These are phyloP conservation scores for Crenuchus spilurus DNA, from an alignment of 2,797 vertebrate species.

Conservation along the genomic window DNA sequence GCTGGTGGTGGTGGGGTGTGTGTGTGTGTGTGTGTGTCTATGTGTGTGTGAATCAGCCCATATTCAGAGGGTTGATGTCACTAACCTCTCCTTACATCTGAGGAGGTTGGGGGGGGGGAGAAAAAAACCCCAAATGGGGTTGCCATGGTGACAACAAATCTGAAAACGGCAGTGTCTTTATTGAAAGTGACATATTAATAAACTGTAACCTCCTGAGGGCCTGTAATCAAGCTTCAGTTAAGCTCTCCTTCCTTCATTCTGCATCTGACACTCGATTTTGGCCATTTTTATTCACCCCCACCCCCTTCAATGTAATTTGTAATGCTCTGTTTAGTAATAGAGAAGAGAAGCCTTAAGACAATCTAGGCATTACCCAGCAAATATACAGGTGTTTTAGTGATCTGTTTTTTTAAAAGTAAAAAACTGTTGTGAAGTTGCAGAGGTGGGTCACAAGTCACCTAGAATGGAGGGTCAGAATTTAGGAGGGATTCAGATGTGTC, in stretches of 20 bases:
- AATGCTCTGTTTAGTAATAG: no score
- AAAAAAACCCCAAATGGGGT: conserved; percentile 65
- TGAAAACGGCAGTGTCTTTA: conserved; percentile 69
- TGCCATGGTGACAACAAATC: conserved; percentile 73
- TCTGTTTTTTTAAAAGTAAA: no score
- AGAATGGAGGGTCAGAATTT: no score
- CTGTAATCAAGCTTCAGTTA: conserved; percentile 76
- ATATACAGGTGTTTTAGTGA: no score
- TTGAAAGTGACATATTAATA: conserved; percentile 83
- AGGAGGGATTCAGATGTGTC: no score
- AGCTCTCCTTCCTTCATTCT: conserved; percentile 46
- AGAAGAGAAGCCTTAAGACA: no score
- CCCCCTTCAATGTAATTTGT: no score
- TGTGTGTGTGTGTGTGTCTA: not conserved
- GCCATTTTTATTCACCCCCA: not conserved
- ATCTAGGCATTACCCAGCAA: no score
- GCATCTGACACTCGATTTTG: not conserved
- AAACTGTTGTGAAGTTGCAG: no score
- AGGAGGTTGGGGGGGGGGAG: not conserved
- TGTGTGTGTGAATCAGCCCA: no score
- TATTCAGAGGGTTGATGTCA: conserved; percentile 42
- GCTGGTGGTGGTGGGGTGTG: conserved; percentile 16
- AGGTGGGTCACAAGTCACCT: no score
- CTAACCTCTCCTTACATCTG: conserved; percentile 72
- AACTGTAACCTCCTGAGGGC: conserved; percentile 71